phyloP scores from a whole-genome alignment of 2,888 invertebrate genomes.

The Dinocampus coccinellae region DNA sequence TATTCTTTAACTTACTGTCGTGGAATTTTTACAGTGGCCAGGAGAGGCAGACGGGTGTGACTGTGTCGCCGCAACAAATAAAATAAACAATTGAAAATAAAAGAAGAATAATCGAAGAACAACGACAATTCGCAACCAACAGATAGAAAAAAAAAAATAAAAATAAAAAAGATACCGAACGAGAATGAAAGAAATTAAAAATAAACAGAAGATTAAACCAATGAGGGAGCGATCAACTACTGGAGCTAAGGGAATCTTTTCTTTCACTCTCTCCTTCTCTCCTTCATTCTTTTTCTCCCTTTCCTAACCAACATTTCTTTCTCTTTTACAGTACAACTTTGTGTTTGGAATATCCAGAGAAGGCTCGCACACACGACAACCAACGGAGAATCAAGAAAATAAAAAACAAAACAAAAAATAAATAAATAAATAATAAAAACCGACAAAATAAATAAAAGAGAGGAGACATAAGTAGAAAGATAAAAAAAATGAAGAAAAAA shows the following conservation, averaged over 20 bases:
- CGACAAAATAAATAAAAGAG: not conserved
- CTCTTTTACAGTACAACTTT: slow-evolving; percentile 19
- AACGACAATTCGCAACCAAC: slow-evolving; percentile 8
- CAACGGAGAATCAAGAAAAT: not conserved
- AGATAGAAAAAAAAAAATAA: not conserved
- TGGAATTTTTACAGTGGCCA: too few species aligned
- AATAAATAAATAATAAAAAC: not conserved
- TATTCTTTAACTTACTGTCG: not conserved
- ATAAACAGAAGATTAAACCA: slow-evolving; percentile 3
- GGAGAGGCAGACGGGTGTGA: too few species aligned
- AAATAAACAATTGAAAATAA: not conserved
- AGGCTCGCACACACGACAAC: not conserved
- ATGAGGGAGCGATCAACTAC: slow-evolving; percentile 18
- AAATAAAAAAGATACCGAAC: too few species aligned
- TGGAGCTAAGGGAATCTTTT: slow-evolving; percentile 1
- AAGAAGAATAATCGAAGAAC: slow-evolving; percentile 22
- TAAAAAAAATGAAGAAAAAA: not conserved
- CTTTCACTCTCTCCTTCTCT: not conserved
- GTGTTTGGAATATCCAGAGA: slow-evolving; percentile 8
- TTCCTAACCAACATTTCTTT: not conserved
- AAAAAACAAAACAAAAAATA: not conserved
- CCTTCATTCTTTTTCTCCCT: not conserved
- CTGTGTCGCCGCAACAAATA: too few species aligned
- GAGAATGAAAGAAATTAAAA: slow-evolving; percentile 16
- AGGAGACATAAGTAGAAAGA: not conserved